Base-by-base conservation (phyloP, 1,140 invertebrate genomes). In the Apis laboriosa region DNA sequence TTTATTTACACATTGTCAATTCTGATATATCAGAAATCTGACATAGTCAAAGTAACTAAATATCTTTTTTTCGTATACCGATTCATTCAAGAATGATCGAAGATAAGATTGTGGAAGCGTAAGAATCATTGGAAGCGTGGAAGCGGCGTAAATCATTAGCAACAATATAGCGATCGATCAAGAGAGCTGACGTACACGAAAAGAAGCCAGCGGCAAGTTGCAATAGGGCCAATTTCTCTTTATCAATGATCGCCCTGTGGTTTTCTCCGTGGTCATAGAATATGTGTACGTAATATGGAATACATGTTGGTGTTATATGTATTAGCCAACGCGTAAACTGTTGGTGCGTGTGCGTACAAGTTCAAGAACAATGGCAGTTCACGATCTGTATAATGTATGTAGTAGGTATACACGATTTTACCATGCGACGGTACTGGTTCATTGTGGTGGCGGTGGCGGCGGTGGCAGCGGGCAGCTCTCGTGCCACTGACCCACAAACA, bases 401-500 rank as follows among this genome's bases (percentile, higher is more conserved):
- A 92, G 80, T 15, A 15, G 34, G 11, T 17, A 56, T 13, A 56
- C n/a, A 63, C n/a, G 89, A 92, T 93, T 93, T 91, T 93, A 88
- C 91, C 78, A 89, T 79, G 56, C 51, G 78, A 73, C 81, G 64
- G 77, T 84, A 83, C 13, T 51, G 82, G 55, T 68, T 72, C 11
- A 88, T 90, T 86, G 86, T 88, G 83, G 75, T 77, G 85, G 81
- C 43, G 67, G 68, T 19, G 67, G 73, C 64, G 84, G 74, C 72
- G 72, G 77, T 63, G 74, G 71, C 61, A 79, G 80, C 63, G 80
- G 68, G 58, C 89, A 83, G 73, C 79, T 80, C 75, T 90, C 90
- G 93, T 94, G 91, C 93, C 88, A 94, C 93, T 94, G 89, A 94
- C 93, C 93, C 80, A 93, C 76, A 92, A 94, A 94, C 93, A 94